Percentiles rank a stretch among this genome's conserved stretches.
These are phyloP conservation scores for Paradisaea rubra DNA, from an alignment of 2,113 vertebrate genomes.

Conservation along the genomic window DNA sequence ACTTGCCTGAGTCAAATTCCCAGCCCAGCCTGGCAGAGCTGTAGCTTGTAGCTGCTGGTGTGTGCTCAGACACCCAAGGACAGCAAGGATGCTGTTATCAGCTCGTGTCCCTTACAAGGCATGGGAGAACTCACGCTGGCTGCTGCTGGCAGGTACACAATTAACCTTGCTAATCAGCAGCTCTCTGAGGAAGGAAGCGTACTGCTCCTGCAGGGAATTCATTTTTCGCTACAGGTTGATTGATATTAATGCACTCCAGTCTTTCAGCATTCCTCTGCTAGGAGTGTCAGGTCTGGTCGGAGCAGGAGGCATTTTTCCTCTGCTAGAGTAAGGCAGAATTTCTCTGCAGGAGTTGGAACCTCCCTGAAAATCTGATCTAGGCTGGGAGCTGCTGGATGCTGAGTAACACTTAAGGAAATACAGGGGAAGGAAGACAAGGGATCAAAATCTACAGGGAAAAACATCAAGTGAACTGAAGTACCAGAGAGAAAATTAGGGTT, in stretches of 20 bases:
- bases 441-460: background rate
- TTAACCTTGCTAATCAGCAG: slow-evolving; percentile 50
- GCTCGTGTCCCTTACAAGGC: background rate
- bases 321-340: background rate
- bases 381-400: background rate
- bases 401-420: background rate
- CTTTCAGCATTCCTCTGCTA: background rate
- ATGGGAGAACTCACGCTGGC: background rate
- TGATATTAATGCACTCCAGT: background rate
- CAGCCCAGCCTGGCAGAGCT: background rate
- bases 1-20: background rate
- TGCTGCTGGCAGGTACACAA: slow-evolving; percentile 18
- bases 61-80: background rate
- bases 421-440: background rate
- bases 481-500: background rate
- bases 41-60: background rate
- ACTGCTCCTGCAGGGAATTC: background rate
- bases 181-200: background rate
- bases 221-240: background rate
- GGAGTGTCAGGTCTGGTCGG: background rate
- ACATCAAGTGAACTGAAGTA: background rate
- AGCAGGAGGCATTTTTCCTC: background rate
- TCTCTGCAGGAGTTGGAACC: background rate
- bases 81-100: background rate
- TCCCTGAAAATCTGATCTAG: background rate